A percentile compares a stretch with the other conserved stretches of the same genome.
These are phyloP conservation scores for Zoanthus solanderi DNA, from an alignment of 92 coral and sea anemone genomes.

Conservation along the genomic window DNA sequence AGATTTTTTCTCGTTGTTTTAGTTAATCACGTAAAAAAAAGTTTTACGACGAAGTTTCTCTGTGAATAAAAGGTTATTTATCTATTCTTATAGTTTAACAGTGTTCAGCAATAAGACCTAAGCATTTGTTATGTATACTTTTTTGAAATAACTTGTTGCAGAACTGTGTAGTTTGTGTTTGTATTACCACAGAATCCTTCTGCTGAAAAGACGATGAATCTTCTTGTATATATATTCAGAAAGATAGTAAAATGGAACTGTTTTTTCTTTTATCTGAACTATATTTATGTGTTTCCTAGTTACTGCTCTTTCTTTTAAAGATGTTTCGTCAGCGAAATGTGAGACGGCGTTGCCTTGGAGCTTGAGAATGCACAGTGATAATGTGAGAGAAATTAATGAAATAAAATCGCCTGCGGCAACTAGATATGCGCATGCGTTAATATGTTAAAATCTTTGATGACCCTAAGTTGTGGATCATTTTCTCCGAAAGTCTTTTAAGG, in stretches of 20 bases:
- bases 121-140: too few relatives aligned
- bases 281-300: neutral
- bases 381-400: neutral
- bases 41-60: too few relatives aligned
- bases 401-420: neutral
- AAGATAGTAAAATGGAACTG: neutral
- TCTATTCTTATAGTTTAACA: too few relatives aligned
- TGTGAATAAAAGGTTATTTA: too few relatives aligned
- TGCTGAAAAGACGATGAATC: too few relatives aligned
- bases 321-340: neutral
- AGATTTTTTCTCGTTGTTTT: too few relatives aligned
- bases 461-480: neutral
- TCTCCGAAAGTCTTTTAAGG: neutral
- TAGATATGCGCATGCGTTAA: slow-evolving; percentile 26
- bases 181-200: too few relatives aligned
- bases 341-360: slow-evolving; percentile 14
- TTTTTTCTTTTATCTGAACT: neutral
- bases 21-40: too few relatives aligned
- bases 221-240: neutral
- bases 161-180: too few relatives aligned
- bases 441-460: neutral
- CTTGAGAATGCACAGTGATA: slow-evolving; percentile 1
- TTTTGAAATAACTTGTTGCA: too few relatives aligned
- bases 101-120: too few relatives aligned
- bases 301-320: neutral